Conservation (phyloP, 2,888 invertebrate species). For the Sarcophaga subvicina region DNA sequence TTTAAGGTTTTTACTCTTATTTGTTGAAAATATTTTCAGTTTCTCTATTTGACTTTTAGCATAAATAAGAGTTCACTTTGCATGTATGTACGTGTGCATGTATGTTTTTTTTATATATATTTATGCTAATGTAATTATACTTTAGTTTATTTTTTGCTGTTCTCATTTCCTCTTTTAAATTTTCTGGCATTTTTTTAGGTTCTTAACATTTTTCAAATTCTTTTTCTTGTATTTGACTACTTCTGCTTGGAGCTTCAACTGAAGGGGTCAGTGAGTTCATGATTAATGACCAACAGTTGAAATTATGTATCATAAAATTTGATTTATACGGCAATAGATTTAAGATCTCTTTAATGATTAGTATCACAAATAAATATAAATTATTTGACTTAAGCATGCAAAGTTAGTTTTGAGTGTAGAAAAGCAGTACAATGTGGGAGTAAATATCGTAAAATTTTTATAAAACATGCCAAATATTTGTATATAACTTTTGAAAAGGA, state of each 20-base stretch:
- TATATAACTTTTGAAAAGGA: too few relatives aligned
- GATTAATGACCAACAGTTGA: conserved; percentile 55
- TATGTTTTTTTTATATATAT: not conserved
- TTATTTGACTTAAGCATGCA: conserved; percentile 55
- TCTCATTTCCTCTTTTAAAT: not conserved
- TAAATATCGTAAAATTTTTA: not conserved
- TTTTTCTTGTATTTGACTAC: not conserved
- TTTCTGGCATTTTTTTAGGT: not conserved
- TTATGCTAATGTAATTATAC: conserved; percentile 39
- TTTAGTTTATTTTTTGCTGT: not conserved
- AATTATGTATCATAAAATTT: conserved; percentile 47
- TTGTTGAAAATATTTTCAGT: conserved; percentile 17
- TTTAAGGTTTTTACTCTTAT: conserved; percentile 34
- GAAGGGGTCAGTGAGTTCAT: conserved; percentile 46
- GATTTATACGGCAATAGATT: conserved; percentile 54
- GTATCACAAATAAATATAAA: conserved; percentile 16
- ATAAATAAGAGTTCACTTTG: conserved; percentile 30
- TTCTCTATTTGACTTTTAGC: conserved; percentile 19
- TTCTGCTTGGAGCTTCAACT: not conserved
- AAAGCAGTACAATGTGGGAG: not conserved
- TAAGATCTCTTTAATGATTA: conserved; percentile 46
- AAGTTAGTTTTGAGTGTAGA: not conserved
- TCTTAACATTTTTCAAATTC: not conserved
- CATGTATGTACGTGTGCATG: not conserved
- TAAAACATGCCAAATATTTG: not conserved